Base-by-base conservation (phyloP, 2,797 vertebrate genomes). In the Epinephelus awoara region DNA sequence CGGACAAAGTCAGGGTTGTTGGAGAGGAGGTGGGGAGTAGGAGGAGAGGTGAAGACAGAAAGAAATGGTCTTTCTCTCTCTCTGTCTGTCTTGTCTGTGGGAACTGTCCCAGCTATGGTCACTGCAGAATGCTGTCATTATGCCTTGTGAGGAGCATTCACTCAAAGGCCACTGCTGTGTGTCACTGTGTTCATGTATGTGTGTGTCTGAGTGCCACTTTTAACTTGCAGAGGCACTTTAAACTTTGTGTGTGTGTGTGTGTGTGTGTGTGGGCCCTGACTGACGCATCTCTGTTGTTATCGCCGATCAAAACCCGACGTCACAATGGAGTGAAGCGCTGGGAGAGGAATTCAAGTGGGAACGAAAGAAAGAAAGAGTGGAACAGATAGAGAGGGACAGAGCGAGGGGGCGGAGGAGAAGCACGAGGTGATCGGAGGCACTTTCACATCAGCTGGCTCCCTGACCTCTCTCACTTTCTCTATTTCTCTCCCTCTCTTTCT, bases 41-140 rank as follows among this genome's bases (percentile, higher is more conserved):
- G 88, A 91, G 89, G 89, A 93, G 86, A 91, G 89, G 92, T 93
- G 89, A 92, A 93, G 84, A 89, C 85, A 84, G 90, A 90, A 80
- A 92, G 86, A 92, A 88, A 88, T 89, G 86, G 50, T 88, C 88
- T 89, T 86, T 89, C 84, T 91, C 86, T 90, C 42, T 79, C 71
- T 89, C 54, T 65, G 90, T 85, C 89, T 93, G 91, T 87, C 89
- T 91, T 87, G 90, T 95, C 92, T 94, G 94, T 95, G 95, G 94
- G 94, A 96, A 95, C 91, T 85, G 90, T 94, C 93, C 87, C 83
- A 80, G 82, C 82, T 63, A 73, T 86, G 88, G 87, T 70, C 69
- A 63, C 81, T 89, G 88, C 91, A 95, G 94, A 95, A 95, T 95
- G 91, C 93, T 94, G 91, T 94, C 93, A 95, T 95, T 96, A 94